Percentiles rank a stretch among this genome's conserved stretches.
Conservation (phyloP, 2,888 invertebrate species). For the Diloba caeruleocephala region DNA sequence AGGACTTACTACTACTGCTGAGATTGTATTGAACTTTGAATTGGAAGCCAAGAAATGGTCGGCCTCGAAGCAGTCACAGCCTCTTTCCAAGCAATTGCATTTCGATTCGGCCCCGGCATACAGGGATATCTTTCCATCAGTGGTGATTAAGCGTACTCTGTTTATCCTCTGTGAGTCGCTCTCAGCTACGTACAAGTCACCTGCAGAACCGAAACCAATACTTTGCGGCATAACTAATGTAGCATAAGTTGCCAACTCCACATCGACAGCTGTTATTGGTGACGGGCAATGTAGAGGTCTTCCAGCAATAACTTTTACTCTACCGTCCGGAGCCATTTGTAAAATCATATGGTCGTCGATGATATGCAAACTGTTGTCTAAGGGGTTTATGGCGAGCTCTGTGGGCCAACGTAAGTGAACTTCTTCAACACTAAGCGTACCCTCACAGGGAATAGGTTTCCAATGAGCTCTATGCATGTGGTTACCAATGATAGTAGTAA, state of each 20-base stretch:
- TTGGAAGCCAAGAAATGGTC: slow-evolving; percentile 97
- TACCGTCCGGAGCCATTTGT: slow-evolving; percentile 96
- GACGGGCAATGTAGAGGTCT: slow-evolving; percentile 97
- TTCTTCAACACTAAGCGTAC: slow-evolving; percentile 96
- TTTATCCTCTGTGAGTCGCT: slow-evolving; percentile 98
- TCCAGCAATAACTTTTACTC: slow-evolving; percentile 97
- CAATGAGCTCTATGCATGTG: slow-evolving; percentile 98
- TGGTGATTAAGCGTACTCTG: slow-evolving; percentile 96
- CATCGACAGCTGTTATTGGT: slow-evolving; percentile 93
- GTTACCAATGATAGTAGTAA: slow-evolving; percentile 97
- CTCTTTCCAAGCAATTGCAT: slow-evolving; percentile 97
- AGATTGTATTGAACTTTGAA: slow-evolving; percentile 98
- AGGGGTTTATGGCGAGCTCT: slow-evolving; percentile 97
- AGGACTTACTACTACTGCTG: slow-evolving; percentile 97
- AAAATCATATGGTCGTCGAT: slow-evolving; percentile 99
- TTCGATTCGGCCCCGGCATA: slow-evolving; percentile 98
- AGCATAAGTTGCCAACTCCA: slow-evolving; percentile 96
- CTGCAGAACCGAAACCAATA: slow-evolving; percentile 97
- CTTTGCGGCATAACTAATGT: slow-evolving; percentile 98
- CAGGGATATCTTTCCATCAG: slow-evolving; percentile 97
- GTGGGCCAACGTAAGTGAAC: slow-evolving; percentile 99
- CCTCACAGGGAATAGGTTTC: slow-evolving; percentile 98
- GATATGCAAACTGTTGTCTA: slow-evolving; percentile 98
- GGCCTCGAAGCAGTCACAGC: slow-evolving; percentile 97
- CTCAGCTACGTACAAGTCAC: slow-evolving; percentile 97